Percentiles rank a stretch among this genome's conserved stretches.
Evolutionary conservation across 2,888 invertebrate species (phyloP).

Genomic region (Melinaea menophilus): DNA sequence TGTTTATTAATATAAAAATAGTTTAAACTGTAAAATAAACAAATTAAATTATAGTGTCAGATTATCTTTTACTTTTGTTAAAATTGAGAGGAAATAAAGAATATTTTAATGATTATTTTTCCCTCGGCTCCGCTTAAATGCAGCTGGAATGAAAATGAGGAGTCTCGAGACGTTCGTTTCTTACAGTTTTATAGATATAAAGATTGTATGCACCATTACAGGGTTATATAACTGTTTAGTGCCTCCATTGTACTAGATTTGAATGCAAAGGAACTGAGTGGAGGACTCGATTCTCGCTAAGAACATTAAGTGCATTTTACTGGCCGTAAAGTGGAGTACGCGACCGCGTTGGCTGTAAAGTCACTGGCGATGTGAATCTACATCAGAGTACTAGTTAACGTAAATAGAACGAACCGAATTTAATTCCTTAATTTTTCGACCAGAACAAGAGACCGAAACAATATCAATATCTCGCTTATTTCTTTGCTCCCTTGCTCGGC

Average conservation of each 20-base stretch:
- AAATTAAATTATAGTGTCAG: background rate
- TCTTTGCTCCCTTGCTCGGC: no score
- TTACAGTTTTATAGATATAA: conserved; percentile 26
- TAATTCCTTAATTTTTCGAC: no score
- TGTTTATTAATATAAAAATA: no score
- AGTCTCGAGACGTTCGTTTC: conserved; percentile 24
- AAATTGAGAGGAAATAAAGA: conserved; percentile 22
- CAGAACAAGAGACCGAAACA: no score
- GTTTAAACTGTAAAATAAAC: no score
- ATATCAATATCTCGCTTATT: no score
- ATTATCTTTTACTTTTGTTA: background rate
- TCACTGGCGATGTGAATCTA: conserved; percentile 29
- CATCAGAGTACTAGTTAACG: conserved; percentile 20
- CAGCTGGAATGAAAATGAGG: conserved; percentile 24
- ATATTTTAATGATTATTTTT: conserved; percentile 20
- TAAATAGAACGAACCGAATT: conserved; percentile 17
- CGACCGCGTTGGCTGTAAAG: conserved; percentile 33
- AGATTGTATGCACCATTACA: conserved; percentile 20
- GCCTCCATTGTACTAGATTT: conserved; percentile 28
- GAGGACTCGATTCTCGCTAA: conserved; percentile 31
- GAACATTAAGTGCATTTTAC: conserved; percentile 37
- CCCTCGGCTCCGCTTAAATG: conserved; percentile 20
- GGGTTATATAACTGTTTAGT: conserved; percentile 28
- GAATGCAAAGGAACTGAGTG: conserved; percentile 29
- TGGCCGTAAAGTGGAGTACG: conserved; percentile 36